These are phyloP conservation scores for Agonopterix subpropinquella DNA, from an alignment of 2,888 invertebrate genomes.

Conservation along the genomic window DNA sequence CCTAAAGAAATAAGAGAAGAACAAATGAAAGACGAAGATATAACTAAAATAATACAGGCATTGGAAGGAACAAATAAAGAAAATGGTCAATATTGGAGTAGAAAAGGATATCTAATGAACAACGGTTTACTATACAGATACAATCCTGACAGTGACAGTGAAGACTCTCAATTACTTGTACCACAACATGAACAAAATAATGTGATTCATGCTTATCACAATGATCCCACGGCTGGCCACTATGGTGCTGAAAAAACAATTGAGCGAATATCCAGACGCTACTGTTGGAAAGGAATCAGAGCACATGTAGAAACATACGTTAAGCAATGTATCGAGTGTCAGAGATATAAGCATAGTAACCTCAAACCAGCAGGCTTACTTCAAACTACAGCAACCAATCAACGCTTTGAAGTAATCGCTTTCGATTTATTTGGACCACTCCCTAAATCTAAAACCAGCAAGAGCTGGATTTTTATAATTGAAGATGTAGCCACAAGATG, in stretches of 20 bases:
- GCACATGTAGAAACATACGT: slow-evolving; percentile 1
- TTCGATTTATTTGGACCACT: slow-evolving; percentile 16
- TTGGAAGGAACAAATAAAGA: no score
- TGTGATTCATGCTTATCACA: slow-evolving; percentile 16
- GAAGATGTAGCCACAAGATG: slow-evolving; percentile 15
- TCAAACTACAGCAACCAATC: no score
- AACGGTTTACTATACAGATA: slow-evolving; percentile 9
- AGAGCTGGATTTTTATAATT: slow-evolving; percentile 15
- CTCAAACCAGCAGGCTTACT: slow-evolving; percentile 14
- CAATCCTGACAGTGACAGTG: slow-evolving; percentile 6
- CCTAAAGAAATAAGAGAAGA: no score
- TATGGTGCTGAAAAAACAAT: slow-evolving; percentile 7
- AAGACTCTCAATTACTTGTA: slow-evolving; percentile 12
- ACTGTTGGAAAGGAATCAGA: slow-evolving; percentile 6
- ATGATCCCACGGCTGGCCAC: slow-evolving; percentile 21
- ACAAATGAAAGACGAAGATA: no score
- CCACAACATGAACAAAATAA: slow-evolving; percentile 13
- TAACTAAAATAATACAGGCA: no score
- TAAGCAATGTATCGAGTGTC: no score
- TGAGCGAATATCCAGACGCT: neutral
- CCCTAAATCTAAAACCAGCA: slow-evolving; percentile 2
- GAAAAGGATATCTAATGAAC: slow-evolving; percentile 9
- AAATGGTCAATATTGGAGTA: slow-evolving; percentile 6
- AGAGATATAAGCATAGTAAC: slow-evolving; percentile 12
- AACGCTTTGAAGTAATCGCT: slow-evolving; percentile 12